Conservation (phyloP, 2,797 vertebrate species). For the Siniperca obscura region DNA sequence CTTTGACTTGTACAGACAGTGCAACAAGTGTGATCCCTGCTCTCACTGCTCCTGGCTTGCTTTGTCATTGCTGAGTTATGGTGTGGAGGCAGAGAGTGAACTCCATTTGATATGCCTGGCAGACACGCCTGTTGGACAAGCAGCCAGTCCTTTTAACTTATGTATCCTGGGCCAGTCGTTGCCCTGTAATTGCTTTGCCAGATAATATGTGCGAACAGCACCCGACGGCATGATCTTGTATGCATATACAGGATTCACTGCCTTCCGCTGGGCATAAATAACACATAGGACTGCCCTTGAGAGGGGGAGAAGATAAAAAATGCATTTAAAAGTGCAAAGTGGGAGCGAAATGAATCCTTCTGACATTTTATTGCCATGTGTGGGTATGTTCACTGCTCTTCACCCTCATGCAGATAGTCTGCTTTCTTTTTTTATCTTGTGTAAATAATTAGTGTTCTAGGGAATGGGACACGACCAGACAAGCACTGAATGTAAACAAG, state of each 20-base stretch:
- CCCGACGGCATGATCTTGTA: slow-evolving; percentile 53
- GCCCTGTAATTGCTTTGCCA: slow-evolving; percentile 70
- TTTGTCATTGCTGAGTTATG: slow-evolving; percentile 70
- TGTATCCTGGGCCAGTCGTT: slow-evolving; percentile 57
- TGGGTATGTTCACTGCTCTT: slow-evolving; percentile 33
- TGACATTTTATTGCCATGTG: slow-evolving; percentile 68
- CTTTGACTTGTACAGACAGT: too few relatives aligned
- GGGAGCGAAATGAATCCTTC: slow-evolving; percentile 69
- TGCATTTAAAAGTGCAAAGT: slow-evolving; percentile 62
- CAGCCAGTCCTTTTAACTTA: slow-evolving; percentile 60
- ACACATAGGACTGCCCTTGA: slow-evolving; percentile 56
- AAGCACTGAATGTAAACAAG: slow-evolving; percentile 40
- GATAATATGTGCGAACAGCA: slow-evolving; percentile 57
- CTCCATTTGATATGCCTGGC: slow-evolving; percentile 71
- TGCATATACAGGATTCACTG: slow-evolving; percentile 60
- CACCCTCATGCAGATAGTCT: slow-evolving; percentile 14
- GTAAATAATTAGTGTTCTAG: slow-evolving; percentile 57
- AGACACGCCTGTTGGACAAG: slow-evolving; percentile 68
- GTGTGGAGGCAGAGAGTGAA: slow-evolving; percentile 53
- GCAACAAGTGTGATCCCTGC: slow-evolving; percentile 2
- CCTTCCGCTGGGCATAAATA: slow-evolving; percentile 64
- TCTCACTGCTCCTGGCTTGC: slow-evolving; percentile 45
- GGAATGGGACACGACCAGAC: slow-evolving; percentile 29
- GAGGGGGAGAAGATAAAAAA: slow-evolving; percentile 64
- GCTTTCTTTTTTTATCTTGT: slow-evolving; percentile 48